These are phyloP conservation scores for Peribatodes rhomboidaria DNA, from an alignment of 2,888 invertebrate genomes.

Conservation along the genomic window DNA sequence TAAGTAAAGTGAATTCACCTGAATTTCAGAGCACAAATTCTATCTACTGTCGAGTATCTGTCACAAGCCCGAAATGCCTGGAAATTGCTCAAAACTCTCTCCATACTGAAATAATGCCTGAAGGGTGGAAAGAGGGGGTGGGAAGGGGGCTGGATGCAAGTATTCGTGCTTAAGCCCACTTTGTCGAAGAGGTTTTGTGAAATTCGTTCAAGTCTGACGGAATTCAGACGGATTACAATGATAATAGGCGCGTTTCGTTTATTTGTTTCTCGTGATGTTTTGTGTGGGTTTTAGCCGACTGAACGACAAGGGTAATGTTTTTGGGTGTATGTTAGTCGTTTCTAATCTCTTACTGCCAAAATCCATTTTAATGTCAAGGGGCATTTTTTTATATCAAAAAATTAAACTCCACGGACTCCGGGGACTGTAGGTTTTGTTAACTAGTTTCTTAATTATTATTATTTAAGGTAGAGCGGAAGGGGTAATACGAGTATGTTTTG, in stretches of 20 bases:
- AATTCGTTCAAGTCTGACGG: conserved; percentile 25
- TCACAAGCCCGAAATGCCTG: conserved; percentile 29
- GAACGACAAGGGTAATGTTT: background rate
- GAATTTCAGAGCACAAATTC: conserved; percentile 18
- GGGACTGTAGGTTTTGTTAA: too few species aligned
- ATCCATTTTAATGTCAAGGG: too few species aligned
- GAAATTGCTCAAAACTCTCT: conserved; percentile 29
- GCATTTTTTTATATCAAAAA: too few species aligned
- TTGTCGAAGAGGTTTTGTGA: conserved; percentile 39
- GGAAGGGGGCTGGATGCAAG: conserved; percentile 33
- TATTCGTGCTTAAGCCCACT: conserved; percentile 47
- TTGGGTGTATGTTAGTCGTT: too few species aligned
- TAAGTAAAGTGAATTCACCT: conserved; percentile 7
- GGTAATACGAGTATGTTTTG: too few species aligned
- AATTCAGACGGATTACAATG: conserved; percentile 17
- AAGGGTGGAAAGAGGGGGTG: background rate
- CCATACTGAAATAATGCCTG: conserved; percentile 22
- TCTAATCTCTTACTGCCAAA: too few species aligned
- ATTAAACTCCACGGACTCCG: too few species aligned
- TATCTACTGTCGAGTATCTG: conserved; percentile 13
- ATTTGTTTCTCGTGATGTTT: background rate
- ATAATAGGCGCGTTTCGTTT: conserved; percentile 14
- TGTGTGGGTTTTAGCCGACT: background rate
- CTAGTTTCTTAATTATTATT: too few species aligned
- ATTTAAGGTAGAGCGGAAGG: too few species aligned